Base-by-base conservation (phyloP, 2,113 vertebrate species). In the Pitta sordida region DNA sequence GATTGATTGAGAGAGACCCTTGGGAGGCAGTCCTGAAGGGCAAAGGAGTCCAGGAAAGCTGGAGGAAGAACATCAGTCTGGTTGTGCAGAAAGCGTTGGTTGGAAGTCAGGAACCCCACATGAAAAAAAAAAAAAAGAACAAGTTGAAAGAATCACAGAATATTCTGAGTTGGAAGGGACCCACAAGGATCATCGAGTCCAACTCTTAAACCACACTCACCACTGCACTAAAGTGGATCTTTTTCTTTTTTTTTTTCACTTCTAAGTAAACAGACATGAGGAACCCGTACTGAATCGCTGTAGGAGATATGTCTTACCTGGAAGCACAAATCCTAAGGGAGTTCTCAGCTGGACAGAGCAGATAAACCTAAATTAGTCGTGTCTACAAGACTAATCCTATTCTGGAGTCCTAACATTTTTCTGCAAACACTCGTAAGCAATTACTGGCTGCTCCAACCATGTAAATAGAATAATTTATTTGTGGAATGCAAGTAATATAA, bases 11-110 rank as follows among this genome's bases (percentile, higher is more conserved):
- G 17, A 79, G 51, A 59, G n/a, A 11, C 19, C 37, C 51, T 21
- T 12, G 26, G 11, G 36, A 73, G 18, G 19, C 32, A n/a, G 59
- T 16, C 15, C 52, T 44, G 19, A 29, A 74, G 27, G 15, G 13
- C 23, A 67, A 8, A 74, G 27, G 37, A 44, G 36, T 7, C 5
- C 52, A 44, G 60, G 37, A 48, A 81, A 24, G 32, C 19, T 81
- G 52, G 14, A 59, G 17, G 19, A 59, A 51, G 59, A 37, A 10
- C 7, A 46, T 2, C 11, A 29, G 37, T 29, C 37, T 34, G 11
- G 6, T 0, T 52, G 37, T 59, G n/a, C n/a, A n/a, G 15, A 73
- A 32, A 44, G 15, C 22, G 51, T 29, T 1, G 1, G n/a, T n/a
- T 52, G 51, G 22, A 73, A n/a, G 15, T 51, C 68, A 44, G 37